These are phyloP conservation scores for Saccopteryx leptura DNA, from an alignment of 2,113 vertebrate species.

Conservation along the genomic window DNA sequence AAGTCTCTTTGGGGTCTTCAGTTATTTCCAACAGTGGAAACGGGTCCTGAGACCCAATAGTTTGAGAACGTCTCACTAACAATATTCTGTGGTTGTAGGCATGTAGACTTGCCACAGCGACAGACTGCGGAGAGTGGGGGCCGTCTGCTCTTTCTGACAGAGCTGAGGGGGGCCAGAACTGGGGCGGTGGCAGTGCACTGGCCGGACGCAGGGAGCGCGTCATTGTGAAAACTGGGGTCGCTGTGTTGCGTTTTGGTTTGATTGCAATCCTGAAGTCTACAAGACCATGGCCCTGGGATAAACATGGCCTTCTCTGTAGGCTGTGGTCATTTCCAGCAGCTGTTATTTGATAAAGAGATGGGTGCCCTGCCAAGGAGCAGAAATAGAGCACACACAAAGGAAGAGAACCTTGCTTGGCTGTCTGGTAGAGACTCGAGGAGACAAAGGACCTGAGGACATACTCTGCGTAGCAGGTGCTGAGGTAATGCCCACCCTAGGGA, in stretches of 20 bases:
- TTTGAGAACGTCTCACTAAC: neutral
- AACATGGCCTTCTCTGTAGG: neutral
- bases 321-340: neutral
- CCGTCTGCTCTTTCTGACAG: neutral
- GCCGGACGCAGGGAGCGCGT: neutral
- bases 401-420: neutral
- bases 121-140: neutral
- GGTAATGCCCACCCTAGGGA: fast-evolving
- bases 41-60: neutral
- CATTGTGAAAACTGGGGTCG: neutral
- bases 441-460: neutral
- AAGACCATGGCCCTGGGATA: neutral
- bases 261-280: neutral
- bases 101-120: neutral
- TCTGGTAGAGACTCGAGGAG: neutral
- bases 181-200: neutral
- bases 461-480: neutral
- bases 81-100: neutral
- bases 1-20: neutral
- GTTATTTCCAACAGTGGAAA: neutral
- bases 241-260: neutral
- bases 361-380: neutral
- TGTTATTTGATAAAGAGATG: neutral
- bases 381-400: neutral
- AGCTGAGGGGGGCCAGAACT: neutral